Evolutionary conservation across 2,113 vertebrate species (phyloP).

Genomic region (Oryzias melastigma): DNA sequence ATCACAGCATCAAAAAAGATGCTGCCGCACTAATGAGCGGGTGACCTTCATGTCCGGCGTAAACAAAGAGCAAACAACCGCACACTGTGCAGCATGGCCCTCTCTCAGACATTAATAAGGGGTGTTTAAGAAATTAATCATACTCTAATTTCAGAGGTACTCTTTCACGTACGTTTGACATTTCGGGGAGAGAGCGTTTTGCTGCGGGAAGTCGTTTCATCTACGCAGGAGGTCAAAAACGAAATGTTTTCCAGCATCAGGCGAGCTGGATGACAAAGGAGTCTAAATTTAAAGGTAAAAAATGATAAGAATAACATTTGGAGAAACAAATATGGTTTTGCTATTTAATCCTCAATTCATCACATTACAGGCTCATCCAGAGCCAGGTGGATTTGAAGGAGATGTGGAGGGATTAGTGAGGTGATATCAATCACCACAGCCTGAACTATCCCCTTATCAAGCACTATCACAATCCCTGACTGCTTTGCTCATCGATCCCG

Average conservation of each 20-base stretch:
- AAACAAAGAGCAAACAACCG: slow-evolving; percentile 61
- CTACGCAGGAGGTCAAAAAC: neutral
- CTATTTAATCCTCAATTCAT: slow-evolving; percentile 55
- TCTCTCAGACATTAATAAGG: slow-evolving; percentile 41
- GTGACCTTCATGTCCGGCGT: slow-evolving; percentile 64
- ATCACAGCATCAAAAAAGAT: slow-evolving; percentile 70
- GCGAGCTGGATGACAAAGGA: slow-evolving; percentile 1
- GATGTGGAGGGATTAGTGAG: slow-evolving; percentile 71
- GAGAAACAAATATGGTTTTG: slow-evolving; percentile 41
- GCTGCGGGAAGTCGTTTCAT: neutral
- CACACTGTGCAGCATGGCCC: slow-evolving; percentile 38
- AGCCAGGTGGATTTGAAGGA: slow-evolving; percentile 69
- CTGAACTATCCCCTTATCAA: slow-evolving; percentile 67
- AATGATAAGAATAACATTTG: slow-evolving; percentile 12
- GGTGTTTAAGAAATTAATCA: slow-evolving; percentile 37
- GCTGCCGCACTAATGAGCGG: slow-evolving; percentile 65
- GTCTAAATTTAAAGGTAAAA: slow-evolving; percentile 9
- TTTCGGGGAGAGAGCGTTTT: slow-evolving; percentile 18
- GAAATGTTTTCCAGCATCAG: neutral
- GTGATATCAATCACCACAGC: slow-evolving; percentile 71
- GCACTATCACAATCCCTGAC: slow-evolving; percentile 60
- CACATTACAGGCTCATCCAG: slow-evolving; percentile 56
- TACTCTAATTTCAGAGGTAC: slow-evolving; percentile 11
- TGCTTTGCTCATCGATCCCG: slow-evolving; percentile 59
- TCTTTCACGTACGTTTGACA: slow-evolving; percentile 33